Base-by-base conservation (phyloP, 2,113 vertebrate species). In the Nematolebias whitei region DNA sequence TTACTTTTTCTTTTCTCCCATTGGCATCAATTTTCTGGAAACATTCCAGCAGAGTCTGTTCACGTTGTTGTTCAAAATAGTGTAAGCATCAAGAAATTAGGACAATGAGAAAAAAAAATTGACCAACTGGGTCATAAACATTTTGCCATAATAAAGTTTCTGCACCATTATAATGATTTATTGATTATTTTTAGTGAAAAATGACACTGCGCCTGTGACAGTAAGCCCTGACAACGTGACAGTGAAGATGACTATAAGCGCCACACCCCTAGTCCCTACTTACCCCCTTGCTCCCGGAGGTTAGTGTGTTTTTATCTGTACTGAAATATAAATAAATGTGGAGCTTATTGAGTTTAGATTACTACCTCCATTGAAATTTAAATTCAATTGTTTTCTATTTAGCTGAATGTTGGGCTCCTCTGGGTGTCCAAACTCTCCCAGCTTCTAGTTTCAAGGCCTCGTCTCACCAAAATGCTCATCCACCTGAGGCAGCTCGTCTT, bases 361-460 rank as follows among this genome's bases (percentile, higher is more conserved):
- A 35, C 10, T 35, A 10, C 9, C 32, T 15, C 10, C 2, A 29
- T 26, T 35, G 12, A 0, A n/a, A n/a, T 26, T 47, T 4, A 47
- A 45, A 20, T 20, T 1, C 11, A 47, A 20, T 1, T 12, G 0
- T 18, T 35, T 4, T 48, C 1, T 83, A 2, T 74, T 38, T 19
- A 95, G 96, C 92, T 20, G 88, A 91, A 40, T 96, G 96, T 82
- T 95, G 93, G 81, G 80, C 76, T 26, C 92, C 93, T 6, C 78
- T 97, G 68, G 94, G 92, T 22, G 78, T 95, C 44, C 87, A 90
- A 38, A 68, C 38, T 23, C 88, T 94, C 13, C 94, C 92, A 0
- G 32, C 54, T 23, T 73, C 84, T 32, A 93, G 92, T 60, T 94
- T 93, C 66, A 69, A 43, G 1, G 88, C 93, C 12, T 94, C 91